Evolutionary conservation across 2,113 vertebrate genomes (phyloP).

Genomic region (Lagopus muta): DNA sequence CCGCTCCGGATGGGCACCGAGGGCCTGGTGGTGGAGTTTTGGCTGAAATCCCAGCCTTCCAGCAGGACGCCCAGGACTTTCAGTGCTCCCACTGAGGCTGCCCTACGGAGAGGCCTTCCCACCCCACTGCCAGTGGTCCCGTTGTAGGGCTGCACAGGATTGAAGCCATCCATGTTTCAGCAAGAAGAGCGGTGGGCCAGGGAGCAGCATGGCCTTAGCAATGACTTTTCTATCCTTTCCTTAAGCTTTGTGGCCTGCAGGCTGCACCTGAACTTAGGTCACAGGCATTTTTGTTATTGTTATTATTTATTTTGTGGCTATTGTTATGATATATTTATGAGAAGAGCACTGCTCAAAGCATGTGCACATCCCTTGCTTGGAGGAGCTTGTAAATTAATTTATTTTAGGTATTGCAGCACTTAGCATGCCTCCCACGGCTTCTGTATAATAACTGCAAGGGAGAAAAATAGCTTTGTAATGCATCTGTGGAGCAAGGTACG

Average conservation of each 20-base stretch:
- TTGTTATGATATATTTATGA: constrained; percentile 41
- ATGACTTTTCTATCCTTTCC: accelerated
- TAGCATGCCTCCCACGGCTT: background rate
- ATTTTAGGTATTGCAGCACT: background rate
- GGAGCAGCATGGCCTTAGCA: background rate
- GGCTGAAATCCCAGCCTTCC: background rate
- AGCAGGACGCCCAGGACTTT: background rate
- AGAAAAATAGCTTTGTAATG: background rate
- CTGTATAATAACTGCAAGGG: background rate
- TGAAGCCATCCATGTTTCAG: background rate
- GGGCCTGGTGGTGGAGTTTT: accelerated
- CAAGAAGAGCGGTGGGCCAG: background rate
- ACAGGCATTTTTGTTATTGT: background rate
- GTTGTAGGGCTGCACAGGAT: background rate
- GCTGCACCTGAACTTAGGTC: background rate
- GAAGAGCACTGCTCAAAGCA: constrained; percentile 21
- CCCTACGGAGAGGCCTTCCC: background rate
- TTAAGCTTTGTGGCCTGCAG: background rate
- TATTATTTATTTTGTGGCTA: constrained; percentile 56
- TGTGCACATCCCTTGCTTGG: accelerated
- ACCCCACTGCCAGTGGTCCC: background rate
- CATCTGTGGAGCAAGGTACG: background rate
- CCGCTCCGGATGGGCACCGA: accelerated
- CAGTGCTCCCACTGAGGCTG: background rate
- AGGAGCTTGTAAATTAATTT: constrained; percentile 19